A percentile compares a stretch with the other conserved stretches of the same genome.
These are phyloP conservation scores for Quadroppia sp. DNA, from an alignment of 2,888 invertebrate genomes.

Conservation along the genomic window DNA sequence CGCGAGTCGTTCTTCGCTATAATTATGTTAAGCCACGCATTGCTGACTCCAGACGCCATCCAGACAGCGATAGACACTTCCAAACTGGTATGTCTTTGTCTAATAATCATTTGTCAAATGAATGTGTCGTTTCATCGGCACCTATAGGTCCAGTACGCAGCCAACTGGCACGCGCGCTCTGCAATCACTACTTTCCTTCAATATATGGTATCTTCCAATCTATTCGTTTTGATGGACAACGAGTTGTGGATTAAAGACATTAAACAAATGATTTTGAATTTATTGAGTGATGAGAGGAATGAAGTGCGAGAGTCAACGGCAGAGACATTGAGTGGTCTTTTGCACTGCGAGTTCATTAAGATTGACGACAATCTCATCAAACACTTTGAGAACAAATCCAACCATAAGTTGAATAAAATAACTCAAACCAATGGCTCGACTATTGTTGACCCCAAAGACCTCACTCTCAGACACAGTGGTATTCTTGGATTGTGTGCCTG, in stretches of 20 bases:
- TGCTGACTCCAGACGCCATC: slow-evolving; percentile 61
- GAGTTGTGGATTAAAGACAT: slow-evolving; percentile 55
- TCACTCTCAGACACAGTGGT: slow-evolving; percentile 65
- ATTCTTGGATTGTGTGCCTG: slow-evolving; percentile 83
- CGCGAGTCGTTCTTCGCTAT: slow-evolving; percentile 64
- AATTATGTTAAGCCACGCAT: slow-evolving; percentile 64
- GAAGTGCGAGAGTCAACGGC: slow-evolving; percentile 73
- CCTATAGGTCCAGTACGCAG: slow-evolving; percentile 44
- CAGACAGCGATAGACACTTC: slow-evolving; percentile 61
- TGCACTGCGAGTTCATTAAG: slow-evolving; percentile 74
- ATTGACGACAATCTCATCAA: slow-evolving; percentile 52
- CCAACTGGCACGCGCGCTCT: slow-evolving; percentile 57
- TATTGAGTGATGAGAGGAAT: slow-evolving; percentile 66
- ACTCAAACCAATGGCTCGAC: slow-evolving; percentile 30
- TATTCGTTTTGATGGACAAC: slow-evolving; percentile 54
- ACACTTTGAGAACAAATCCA: slow-evolving; percentile 43
- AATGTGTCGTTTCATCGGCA: background rate
- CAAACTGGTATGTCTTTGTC: slow-evolving; percentile 53
- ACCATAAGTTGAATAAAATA: slow-evolving; percentile 57
- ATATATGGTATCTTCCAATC: slow-evolving; percentile 58
- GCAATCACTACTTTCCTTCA: slow-evolving; percentile 56
- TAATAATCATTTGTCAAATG: background rate
- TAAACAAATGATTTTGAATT: slow-evolving; percentile 60
- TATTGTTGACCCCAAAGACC: slow-evolving; percentile 46
- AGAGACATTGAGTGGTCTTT: slow-evolving; percentile 73